These are phyloP conservation scores for Patella pellucida DNA, from an alignment of 2,888 invertebrate species.

Conservation along the genomic window DNA sequence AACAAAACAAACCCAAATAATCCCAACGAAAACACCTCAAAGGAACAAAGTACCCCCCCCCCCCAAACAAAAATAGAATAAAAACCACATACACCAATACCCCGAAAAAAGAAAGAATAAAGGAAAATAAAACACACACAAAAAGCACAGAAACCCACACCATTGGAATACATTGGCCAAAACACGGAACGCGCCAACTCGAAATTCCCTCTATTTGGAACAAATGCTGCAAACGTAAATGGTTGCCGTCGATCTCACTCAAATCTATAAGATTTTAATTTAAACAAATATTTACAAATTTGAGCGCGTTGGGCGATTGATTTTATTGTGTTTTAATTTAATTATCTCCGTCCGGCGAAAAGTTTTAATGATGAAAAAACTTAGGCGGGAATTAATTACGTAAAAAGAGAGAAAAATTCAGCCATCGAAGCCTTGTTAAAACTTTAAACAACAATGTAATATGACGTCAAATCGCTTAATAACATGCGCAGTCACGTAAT, in stretches of 20 bases:
- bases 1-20: too few species aligned
- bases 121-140: too few species aligned
- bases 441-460: conserved; percentile 19
- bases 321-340: background rate
- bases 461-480: conserved; percentile 24
- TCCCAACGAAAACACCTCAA: too few species aligned
- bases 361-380: conserved; percentile 1
- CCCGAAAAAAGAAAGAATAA: too few species aligned
- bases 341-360: background rate
- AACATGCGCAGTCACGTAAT: conserved; percentile 17
- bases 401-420: background rate
- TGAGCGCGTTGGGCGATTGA: background rate
- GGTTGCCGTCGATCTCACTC: background rate
- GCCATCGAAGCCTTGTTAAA: conserved; percentile 14
- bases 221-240: background rate
- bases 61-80: too few species aligned
- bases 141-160: too few species aligned
- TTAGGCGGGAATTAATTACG: background rate
- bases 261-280: background rate
- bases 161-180: too few species aligned
- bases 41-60: too few species aligned
- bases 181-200: too few species aligned
- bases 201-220: too few species aligned
- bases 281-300: background rate
- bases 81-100: too few species aligned